Percentiles rank a stretch among this genome's conserved stretches.
Evolutionary conservation across 1,140 invertebrate genomes (phyloP).

Genomic region (Ruditapes philippinarum): DNA sequence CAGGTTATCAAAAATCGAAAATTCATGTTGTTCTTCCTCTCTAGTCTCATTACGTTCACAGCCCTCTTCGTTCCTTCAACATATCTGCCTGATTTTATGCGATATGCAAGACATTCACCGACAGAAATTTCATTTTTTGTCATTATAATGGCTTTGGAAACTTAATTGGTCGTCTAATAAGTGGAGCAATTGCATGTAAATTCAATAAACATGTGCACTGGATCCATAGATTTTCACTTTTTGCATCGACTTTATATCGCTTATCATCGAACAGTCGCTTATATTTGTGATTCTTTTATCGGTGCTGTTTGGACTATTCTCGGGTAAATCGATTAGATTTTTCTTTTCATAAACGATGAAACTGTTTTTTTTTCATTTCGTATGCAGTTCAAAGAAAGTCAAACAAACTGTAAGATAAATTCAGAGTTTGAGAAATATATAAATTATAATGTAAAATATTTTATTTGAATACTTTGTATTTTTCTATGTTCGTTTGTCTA

Average conservation of each 20-base stretch:
- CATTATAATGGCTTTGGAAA: conserved; percentile 16
- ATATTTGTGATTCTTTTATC: neutral
- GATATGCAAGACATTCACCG: neutral
- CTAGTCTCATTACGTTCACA: neutral
- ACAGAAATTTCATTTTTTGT: neutral
- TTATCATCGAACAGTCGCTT: neutral
- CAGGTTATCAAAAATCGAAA: neutral
- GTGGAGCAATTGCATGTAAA: neutral
- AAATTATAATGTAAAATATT: too few species aligned
- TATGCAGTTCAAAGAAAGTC: too few species aligned
- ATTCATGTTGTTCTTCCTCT: neutral
- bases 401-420: too few species aligned
- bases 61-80: neutral
- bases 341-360: too few species aligned
- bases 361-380: too few species aligned
- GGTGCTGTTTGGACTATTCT: neutral
- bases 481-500: neutral
- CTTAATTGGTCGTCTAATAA: neutral
- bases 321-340: neutral
- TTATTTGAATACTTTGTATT: too few species aligned
- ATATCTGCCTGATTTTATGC: conserved; percentile 20
- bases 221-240: neutral
- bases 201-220: neutral
- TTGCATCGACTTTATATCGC: neutral
- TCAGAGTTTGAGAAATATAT: too few species aligned